Evolutionary conservation across 2,113 vertebrate species (phyloP).

Genomic region (Corydoras maculifer): DNA sequence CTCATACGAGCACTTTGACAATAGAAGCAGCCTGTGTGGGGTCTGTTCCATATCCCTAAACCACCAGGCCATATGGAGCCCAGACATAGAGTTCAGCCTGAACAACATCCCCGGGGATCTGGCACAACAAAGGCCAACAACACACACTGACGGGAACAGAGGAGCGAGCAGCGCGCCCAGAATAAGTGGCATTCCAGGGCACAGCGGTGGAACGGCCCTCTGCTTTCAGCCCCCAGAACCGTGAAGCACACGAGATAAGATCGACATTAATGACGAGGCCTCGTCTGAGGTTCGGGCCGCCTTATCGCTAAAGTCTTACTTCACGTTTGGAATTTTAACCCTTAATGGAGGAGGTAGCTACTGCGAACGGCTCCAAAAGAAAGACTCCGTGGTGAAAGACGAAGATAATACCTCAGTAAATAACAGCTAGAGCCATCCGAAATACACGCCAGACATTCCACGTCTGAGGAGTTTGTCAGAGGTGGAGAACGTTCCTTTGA

Average conservation of each 20-base stretch:
- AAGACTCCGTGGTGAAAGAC: no score
- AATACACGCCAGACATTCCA: no score
- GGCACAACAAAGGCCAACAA: constrained; percentile 51
- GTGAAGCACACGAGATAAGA: constrained; percentile 37
- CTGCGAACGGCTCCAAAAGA: no score
- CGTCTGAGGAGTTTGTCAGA: no score
- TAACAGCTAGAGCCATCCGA: no score
- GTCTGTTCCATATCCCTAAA: constrained; percentile 11
- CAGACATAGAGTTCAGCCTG: constrained; percentile 3
- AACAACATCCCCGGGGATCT: constrained; percentile 11
- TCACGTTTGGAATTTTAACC: constrained; percentile 25
- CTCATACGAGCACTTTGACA: constrained; percentile 36
- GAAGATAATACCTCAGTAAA: no score
- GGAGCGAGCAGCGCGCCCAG: constrained; percentile 16
- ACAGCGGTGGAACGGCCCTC: constrained; percentile 34
- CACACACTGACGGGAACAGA: constrained; percentile 44
- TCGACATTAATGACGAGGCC: constrained; percentile 44
- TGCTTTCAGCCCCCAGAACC: constrained; percentile 21
- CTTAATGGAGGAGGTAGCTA: constrained; percentile 21
- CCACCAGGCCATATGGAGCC: constrained; percentile 17
- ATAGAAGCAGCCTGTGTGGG: constrained; percentile 23
- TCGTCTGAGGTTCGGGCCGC: constrained; percentile 23
- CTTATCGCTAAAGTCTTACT: constrained; percentile 35
- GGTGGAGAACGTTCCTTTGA: constrained; percentile 47
- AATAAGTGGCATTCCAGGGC: constrained; percentile 34